Evolutionary conservation across 2,113 vertebrate genomes (phyloP), one percentile per base, ranked within the genome.

Genomic region (Indri indri): DNA sequence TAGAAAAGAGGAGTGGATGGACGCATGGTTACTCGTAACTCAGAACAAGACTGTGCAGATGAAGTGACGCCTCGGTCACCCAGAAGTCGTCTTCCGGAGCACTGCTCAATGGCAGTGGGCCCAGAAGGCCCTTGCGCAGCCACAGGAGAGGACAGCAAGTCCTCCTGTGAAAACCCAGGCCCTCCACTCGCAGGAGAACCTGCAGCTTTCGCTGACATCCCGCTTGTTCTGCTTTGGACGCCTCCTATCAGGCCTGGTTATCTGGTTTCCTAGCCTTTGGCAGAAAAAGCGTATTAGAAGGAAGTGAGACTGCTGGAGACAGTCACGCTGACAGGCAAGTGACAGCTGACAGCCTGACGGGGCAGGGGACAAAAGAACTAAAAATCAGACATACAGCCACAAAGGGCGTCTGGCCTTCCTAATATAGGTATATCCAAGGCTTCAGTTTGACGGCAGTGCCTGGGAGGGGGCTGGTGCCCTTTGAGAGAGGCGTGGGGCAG

Each of bases 221-320:
- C 5, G 2, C 47, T 68, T 11, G 71, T 34, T 81, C 77, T 92
- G 61, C 65, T 22, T 73, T 32, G 76, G 59, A 54, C 45, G 82
- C 40, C 40, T 32, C 84, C 37, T 32, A 6, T 54, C 50, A 23
- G 74, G 71, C 85, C 66, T 61, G n/a, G 76, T 85, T 96, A 76
- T 92, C 85, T 90, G 88, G 61, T 50, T 88, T 84, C 74, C 61
- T 85, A 94, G 74, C 47, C 50, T 93, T 86, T 87, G 71, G 52
- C 57, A 88, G 80, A 85, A 97, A 90, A 25, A 88, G 42, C 30
- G 12, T 25, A 50, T 74, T 89, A 42, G 61, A 85, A 95, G 88
- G 57, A 90, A 91, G 76, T 70, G 42, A 84, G 71, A 45, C 91
- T 94, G 34, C 65, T 27, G 22, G 89, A 81, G n/a, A 68, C 42